These are phyloP conservation scores for Wasmannia auropunctata DNA, from an alignment of 1,140 invertebrate genomes.

Conservation along the genomic window DNA sequence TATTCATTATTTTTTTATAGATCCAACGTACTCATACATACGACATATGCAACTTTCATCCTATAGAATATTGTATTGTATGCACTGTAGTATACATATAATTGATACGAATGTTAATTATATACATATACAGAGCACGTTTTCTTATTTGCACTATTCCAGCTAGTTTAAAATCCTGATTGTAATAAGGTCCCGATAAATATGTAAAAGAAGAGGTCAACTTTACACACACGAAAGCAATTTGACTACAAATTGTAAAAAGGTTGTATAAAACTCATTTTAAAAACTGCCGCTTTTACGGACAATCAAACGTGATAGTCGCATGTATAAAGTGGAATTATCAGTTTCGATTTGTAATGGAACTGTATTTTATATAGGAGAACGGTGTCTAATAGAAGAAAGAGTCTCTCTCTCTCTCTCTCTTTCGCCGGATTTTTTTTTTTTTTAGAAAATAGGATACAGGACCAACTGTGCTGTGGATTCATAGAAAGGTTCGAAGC, in stretches of 20 bases:
- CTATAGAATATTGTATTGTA: slow-evolving; percentile 48
- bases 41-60: slow-evolving; percentile 13
- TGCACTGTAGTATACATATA: slow-evolving; percentile 44
- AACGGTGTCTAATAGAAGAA: slow-evolving; percentile 23
- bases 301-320: background rate
- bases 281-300: background rate
- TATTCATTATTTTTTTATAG: slow-evolving; percentile 11
- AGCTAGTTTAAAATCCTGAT: slow-evolving; percentile 29
- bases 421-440: background rate
- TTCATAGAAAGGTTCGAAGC: background rate
- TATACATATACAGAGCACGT: slow-evolving; percentile 30
- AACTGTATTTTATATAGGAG: slow-evolving; percentile 37
- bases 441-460: background rate
- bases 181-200: slow-evolving; percentile 18
- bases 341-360: slow-evolving; percentile 19
- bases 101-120: slow-evolving; percentile 41
- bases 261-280: slow-evolving; percentile 23
- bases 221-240: slow-evolving; percentile 43
- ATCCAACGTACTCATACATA: background rate
- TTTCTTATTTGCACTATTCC: slow-evolving; percentile 33
- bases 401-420: no score
- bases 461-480: background rate
- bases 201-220: slow-evolving; percentile 15
- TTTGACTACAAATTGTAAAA: slow-evolving; percentile 51
- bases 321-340: background rate